Conservation (phyloP, 2,797 vertebrate species). For the Loris lydekkerianus region DNA sequence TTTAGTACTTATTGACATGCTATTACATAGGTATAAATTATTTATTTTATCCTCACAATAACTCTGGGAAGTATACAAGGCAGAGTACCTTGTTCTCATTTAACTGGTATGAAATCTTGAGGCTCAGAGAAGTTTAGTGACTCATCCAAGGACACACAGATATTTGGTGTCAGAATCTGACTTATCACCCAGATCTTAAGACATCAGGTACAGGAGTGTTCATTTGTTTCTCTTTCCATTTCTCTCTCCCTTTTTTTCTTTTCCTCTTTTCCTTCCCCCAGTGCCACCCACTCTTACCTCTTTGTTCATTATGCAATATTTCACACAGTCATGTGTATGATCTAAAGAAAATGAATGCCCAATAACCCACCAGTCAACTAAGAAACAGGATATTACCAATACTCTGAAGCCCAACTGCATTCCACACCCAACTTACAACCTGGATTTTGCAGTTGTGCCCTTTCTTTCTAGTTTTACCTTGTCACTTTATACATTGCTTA, state of each 20-base stretch:
- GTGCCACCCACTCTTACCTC: not conserved
- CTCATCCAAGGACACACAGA: not conserved
- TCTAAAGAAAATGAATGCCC: not conserved
- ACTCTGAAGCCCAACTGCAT: not conserved
- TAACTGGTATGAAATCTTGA: not conserved
- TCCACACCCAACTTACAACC: not conserved
- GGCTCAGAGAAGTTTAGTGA: not conserved
- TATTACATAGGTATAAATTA: not conserved
- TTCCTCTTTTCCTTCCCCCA: not conserved
- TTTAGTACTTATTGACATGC: not conserved
- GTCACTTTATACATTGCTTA: not conserved
- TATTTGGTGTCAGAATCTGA: conserved; percentile 11
- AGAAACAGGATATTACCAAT: not conserved
- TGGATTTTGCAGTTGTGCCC: not conserved
- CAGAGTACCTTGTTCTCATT: not conserved
- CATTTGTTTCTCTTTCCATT: not conserved
- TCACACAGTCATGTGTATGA: not conserved
- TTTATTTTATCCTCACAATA: not conserved
- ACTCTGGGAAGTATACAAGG: not conserved
- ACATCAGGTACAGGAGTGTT: not conserved
- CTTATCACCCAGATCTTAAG: not conserved
- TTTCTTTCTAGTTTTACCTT: not conserved
- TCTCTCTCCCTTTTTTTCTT: not conserved
- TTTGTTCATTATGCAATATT: conserved; percentile 15
- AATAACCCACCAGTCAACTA: not conserved